A percentile compares a stretch with the other conserved stretches of the same genome.
Conservation (phyloP, 1,140 invertebrate species). For the Drosophila paulistorum region DNA sequence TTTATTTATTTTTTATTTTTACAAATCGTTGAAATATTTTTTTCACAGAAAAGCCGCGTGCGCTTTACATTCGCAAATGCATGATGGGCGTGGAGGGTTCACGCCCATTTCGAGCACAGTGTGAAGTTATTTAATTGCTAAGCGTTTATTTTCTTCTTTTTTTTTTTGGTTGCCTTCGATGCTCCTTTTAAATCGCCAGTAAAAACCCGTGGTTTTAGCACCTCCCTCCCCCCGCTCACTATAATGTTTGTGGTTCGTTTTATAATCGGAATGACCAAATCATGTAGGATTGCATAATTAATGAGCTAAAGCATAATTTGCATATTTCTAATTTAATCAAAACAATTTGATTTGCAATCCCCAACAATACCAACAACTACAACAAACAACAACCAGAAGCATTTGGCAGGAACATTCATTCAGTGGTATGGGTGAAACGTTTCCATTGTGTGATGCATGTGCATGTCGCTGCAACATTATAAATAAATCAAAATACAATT, state of each 20-base stretch:
- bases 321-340: constrained; percentile 83
- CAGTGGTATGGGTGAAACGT: constrained; percentile 10
- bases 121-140: constrained; percentile 78
- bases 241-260: neutral
- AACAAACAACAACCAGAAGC: constrained; percentile 35
- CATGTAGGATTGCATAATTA: constrained; percentile 65
- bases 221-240: constrained; percentile 15
- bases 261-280: constrained; percentile 54
- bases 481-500: constrained; percentile 83
- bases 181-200: constrained; percentile 33
- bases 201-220: neutral
- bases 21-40: constrained; percentile 79
- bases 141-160: constrained; percentile 28
- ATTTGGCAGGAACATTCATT: constrained; percentile 16
- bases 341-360: constrained; percentile 59
- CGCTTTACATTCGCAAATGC: constrained; percentile 62
- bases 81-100: constrained; percentile 31
- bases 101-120: constrained; percentile 66
- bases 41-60: constrained; percentile 68
- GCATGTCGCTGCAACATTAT: constrained; percentile 82
- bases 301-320: constrained; percentile 69
- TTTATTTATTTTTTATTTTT: constrained; percentile 24
- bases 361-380: constrained; percentile 36
- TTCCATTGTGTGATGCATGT: constrained; percentile 51
- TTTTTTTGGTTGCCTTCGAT: constrained; percentile 9